Evolutionary conservation across 2,888 invertebrate genomes (phyloP).

Genomic region (Drosophila mayaguana): DNA sequence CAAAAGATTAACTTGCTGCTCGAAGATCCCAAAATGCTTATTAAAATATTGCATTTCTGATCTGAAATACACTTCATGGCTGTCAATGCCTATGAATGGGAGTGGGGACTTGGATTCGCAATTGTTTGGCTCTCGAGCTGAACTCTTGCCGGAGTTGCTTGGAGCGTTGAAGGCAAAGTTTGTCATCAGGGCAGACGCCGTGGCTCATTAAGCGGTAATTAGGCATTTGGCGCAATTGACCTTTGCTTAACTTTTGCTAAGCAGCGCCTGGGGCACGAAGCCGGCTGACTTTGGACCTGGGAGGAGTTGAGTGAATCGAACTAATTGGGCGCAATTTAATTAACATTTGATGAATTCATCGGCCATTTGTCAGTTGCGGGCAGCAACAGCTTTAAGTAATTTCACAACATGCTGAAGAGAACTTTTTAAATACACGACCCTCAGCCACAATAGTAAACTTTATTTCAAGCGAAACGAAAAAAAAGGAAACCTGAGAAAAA

Average conservation of each 20-base stretch:
- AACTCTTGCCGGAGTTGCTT: slow-evolving; percentile 28
- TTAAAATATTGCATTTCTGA: not conserved
- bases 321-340: slow-evolving; percentile 79
- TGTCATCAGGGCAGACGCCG: slow-evolving; percentile 27
- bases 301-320: slow-evolving; percentile 43
- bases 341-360: slow-evolving; percentile 68
- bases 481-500: slow-evolving; percentile 15
- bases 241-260: slow-evolving; percentile 47
- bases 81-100: not conserved
- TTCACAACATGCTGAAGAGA: slow-evolving; percentile 1
- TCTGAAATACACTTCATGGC: not conserved
- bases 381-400: slow-evolving; percentile 19
- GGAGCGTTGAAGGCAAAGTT: slow-evolving; percentile 7
- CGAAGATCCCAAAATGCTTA: not conserved
- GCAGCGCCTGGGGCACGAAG: slow-evolving; percentile 46
- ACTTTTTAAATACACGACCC: slow-evolving; percentile 40
- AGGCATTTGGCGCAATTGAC: slow-evolving; percentile 56
- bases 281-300: slow-evolving; percentile 1
- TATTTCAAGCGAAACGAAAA: slow-evolving; percentile 22
- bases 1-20: slow-evolving; percentile 14
- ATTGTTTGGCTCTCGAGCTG: slow-evolving; percentile 44
- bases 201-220: slow-evolving; percentile 69
- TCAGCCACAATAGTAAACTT: slow-evolving; percentile 51
- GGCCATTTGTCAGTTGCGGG: slow-evolving; percentile 44
- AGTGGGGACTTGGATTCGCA: not conserved